Evolutionary conservation across 1,140 invertebrate genomes (phyloP).

Genomic region (Leptonema lineaticorne): DNA sequence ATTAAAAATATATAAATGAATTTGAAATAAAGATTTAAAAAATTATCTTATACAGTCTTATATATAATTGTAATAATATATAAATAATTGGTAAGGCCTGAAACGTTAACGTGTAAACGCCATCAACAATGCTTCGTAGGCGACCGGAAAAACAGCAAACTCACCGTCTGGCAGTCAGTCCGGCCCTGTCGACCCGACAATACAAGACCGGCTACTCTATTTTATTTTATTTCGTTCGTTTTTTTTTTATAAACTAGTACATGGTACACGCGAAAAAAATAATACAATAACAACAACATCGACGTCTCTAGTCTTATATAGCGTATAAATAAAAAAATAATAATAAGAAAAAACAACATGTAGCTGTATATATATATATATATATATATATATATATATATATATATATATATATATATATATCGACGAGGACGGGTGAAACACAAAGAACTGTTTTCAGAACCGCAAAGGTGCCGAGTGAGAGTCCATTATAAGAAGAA

Average conservation of each 20-base stretch:
- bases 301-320: no score
- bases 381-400: no score
- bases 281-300: neutral
- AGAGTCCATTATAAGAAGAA: neutral
- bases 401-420: no score
- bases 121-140: conserved; percentile 12
- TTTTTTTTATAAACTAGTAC: conserved; percentile 15
- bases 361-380: no score
- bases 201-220: conserved; percentile 23
- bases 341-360: neutral
- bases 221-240: conserved; percentile 19
- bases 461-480: conserved; percentile 5
- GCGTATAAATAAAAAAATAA: conserved; percentile 1
- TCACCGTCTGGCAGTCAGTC: conserved; percentile 25
- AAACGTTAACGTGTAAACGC: neutral
- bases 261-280: no score
- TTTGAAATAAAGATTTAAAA: neutral
- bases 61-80: neutral
- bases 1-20: neutral
- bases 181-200: conserved; percentile 19
- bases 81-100: neutral
- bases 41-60: neutral
- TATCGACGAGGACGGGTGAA: neutral
- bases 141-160: conserved; percentile 26
- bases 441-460: conserved; percentile 11